A percentile compares a stretch with the other conserved stretches of the same genome.
Evolutionary conservation across 2,888 invertebrate species (phyloP).

Genomic region (Tetragonisca angustula): DNA sequence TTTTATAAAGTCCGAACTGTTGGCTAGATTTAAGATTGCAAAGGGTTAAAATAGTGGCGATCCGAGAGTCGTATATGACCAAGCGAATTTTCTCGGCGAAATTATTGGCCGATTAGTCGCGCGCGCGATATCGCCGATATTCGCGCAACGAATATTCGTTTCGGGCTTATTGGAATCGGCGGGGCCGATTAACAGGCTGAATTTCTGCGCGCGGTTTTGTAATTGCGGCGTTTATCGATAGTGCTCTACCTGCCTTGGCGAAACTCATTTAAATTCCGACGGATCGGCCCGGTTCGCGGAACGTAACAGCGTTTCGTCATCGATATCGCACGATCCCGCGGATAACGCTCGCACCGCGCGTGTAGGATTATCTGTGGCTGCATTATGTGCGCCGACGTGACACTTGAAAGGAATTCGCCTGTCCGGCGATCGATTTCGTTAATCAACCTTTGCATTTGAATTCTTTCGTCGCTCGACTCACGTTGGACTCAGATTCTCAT

Average conservation of each 20-base stretch:
- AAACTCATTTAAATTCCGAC: conserved; percentile 40
- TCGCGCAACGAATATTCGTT: not conserved
- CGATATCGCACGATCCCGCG: not conserved
- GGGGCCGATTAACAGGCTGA: not conserved
- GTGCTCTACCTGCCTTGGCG: conserved; percentile 1
- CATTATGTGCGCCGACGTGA: not conserved
- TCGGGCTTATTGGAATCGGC: not conserved
- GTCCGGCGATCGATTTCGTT: no score
- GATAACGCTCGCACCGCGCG: not conserved
- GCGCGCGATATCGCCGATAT: not conserved
- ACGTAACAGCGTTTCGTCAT: conserved; percentile 38
- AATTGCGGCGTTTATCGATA: conserved; percentile 32
- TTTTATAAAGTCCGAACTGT: no score
- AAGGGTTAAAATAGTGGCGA: not conserved
- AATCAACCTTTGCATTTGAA: not conserved
- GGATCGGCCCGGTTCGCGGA: conserved; percentile 32
- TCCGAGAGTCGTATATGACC: not conserved
- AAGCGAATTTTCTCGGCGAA: not conserved
- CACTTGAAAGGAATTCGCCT: not conserved
- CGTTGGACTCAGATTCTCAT: not conserved
- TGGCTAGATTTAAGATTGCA: no score
- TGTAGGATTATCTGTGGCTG: conserved; percentile 2
- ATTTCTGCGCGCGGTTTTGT: not conserved
- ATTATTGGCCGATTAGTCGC: conserved; percentile 1
- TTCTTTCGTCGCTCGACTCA: not conserved